phyloP scores from a whole-genome alignment of 2,888 invertebrate species.

The Archips xylosteana region DNA sequence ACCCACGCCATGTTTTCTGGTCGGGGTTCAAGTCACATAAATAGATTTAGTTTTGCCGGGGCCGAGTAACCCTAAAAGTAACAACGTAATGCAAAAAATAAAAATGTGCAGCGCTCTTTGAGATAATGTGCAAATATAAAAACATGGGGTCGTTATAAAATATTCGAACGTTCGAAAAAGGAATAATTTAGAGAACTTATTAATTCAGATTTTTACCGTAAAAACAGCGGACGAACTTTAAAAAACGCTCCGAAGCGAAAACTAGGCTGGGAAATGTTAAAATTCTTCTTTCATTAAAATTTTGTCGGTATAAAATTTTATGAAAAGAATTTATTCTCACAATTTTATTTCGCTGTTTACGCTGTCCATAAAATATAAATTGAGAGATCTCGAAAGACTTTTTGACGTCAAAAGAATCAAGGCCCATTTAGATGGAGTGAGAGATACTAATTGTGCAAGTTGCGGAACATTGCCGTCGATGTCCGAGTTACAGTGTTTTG shows the following conservation, averaged over 20 bases:
- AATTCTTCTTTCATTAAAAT: constrained; percentile 18
- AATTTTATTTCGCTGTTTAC: constrained; percentile 12
- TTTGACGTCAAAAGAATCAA: too few species aligned
- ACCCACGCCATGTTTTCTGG: too few species aligned
- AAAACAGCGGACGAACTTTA: neutral
- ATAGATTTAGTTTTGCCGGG: too few species aligned
- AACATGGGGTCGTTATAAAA: neutral
- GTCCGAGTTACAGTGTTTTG: too few species aligned
- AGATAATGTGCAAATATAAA: neutral
- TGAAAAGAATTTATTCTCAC: constrained; percentile 2
- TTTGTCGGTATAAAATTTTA: neutral
- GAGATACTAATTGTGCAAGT: too few species aligned
- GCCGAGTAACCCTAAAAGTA: too few species aligned
- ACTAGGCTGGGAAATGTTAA: constrained; percentile 9
- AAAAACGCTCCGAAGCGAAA: neutral
- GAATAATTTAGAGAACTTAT: neutral
- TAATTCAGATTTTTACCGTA: neutral
- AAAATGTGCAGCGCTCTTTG: neutral
- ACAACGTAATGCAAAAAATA: neutral
- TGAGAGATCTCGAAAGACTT: neutral
- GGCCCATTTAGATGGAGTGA: too few species aligned
- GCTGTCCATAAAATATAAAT: neutral
- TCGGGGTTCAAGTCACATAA: too few species aligned
- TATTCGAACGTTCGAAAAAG: neutral
- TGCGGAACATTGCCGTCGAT: too few species aligned